Conservation (phyloP, 2,797 vertebrate genomes). For the Atherinosoma microstoma region DNA sequence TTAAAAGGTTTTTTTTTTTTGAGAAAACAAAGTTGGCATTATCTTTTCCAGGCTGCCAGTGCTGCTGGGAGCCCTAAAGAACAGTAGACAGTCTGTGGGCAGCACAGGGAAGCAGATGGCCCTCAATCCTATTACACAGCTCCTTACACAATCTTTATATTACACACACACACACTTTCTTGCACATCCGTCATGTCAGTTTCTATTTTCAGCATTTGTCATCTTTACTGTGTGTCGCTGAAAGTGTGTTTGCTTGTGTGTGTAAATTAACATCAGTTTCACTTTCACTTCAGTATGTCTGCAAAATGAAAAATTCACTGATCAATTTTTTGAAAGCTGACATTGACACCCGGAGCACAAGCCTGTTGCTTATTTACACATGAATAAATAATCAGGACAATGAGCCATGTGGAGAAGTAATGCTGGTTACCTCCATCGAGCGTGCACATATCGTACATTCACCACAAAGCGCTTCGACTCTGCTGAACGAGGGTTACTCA, state of each 20-base stretch:
- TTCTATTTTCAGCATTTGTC: slow-evolving; percentile 9
- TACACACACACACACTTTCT: slow-evolving; percentile 44
- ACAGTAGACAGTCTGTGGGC: slow-evolving; percentile 62
- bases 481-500: slow-evolving; percentile 41
- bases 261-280: background rate
- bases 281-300: background rate
- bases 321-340: background rate
- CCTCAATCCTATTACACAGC: slow-evolving; percentile 62
- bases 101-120: slow-evolving; percentile 71
- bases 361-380: background rate
- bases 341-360: background rate
- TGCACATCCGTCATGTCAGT: slow-evolving; percentile 7
- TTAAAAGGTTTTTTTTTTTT: slow-evolving; percentile 1
- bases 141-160: slow-evolving; percentile 57
- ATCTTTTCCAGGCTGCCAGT: slow-evolving; percentile 28
- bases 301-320: background rate
- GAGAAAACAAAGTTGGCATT: slow-evolving; percentile 25
- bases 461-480: slow-evolving; percentile 46
- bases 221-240: background rate
- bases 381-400: slow-evolving; percentile 3
- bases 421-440: slow-evolving; percentile 21
- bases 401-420: background rate
- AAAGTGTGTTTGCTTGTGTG: background rate
- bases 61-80: slow-evolving; percentile 53
- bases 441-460: slow-evolving; percentile 17